phyloP scores from a whole-genome alignment of 2,888 invertebrate species.

The Perithous albicinctus region DNA sequence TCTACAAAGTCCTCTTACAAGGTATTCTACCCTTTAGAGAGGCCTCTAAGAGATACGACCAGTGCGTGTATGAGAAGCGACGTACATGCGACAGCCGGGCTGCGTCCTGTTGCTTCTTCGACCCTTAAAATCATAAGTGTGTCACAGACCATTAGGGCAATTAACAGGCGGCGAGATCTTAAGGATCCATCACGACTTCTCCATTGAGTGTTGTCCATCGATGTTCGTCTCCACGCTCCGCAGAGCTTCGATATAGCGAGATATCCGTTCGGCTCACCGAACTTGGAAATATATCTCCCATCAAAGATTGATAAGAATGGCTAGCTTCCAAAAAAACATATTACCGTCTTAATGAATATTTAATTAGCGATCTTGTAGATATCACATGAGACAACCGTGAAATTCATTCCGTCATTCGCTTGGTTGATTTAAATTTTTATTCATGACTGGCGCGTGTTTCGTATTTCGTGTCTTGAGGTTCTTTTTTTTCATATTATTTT shows the following conservation, averaged over 20 bases:
- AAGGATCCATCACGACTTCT: conserved; percentile 48
- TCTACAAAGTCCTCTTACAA: background rate
- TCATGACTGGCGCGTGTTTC: conserved; percentile 5
- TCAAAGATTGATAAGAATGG: conserved; percentile 52
- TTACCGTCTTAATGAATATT: conserved; percentile 50
- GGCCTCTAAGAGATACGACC: background rate
- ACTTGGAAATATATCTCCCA: conserved; percentile 19
- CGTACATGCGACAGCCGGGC: conserved; percentile 68
- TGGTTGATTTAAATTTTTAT: background rate
- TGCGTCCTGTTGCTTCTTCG: conserved; percentile 58
- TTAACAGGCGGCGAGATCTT: conserved; percentile 78
- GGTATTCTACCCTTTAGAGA: background rate
- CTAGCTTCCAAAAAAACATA: background rate
- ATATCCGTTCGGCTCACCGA: conserved; percentile 38
- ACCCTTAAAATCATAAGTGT: conserved; percentile 74
- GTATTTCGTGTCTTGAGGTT: background rate
- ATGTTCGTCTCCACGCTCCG: background rate
- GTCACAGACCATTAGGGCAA: conserved; percentile 79
- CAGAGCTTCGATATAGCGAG: conserved; percentile 13
- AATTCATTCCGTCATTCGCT: conserved; percentile 35
- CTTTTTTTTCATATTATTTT: background rate
- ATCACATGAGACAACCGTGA: conserved; percentile 25
- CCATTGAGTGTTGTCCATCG: conserved; percentile 7
- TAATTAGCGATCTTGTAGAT: conserved; percentile 54
- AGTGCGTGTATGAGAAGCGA: conserved; percentile 28